These are phyloP conservation scores for Cricetomys ansorgei DNA, from an alignment of 2,113 vertebrate genomes.

Conservation along the genomic window DNA sequence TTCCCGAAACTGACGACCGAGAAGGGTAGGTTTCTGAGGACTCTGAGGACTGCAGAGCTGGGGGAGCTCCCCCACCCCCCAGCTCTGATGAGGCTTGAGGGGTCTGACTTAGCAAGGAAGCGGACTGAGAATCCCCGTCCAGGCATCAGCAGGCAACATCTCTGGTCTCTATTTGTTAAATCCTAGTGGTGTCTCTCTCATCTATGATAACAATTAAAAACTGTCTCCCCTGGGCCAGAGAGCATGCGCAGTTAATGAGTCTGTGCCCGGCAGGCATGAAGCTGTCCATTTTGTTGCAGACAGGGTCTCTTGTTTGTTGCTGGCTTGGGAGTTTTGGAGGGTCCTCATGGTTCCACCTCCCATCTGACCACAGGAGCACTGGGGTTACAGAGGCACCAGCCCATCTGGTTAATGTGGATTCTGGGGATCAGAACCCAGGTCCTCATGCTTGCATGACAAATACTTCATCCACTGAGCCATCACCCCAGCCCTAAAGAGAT, in stretches of 20 bases:
- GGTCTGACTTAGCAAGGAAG: no score
- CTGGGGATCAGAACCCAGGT: neutral
- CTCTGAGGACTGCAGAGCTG: neutral
- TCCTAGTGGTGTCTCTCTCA: neutral
- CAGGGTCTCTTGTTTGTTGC: neutral
- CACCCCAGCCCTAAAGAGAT: no score
- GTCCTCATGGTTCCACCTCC: no score
- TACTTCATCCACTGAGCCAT: no score
- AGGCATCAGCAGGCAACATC: neutral
- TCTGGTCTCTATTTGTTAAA: neutral
- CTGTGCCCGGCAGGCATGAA: neutral
- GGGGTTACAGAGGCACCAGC: neutral
- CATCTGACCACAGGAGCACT: neutral
- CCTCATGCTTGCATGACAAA: neutral
- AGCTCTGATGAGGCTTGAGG: neutral
- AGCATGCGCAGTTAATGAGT: neutral
- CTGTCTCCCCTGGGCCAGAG: neutral
- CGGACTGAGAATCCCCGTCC: neutral
- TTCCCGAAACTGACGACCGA: neutral
- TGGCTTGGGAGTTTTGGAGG: neutral
- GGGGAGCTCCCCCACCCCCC: accelerated
- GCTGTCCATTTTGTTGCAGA: neutral
- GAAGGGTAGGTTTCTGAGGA: neutral
- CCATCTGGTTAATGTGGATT: neutral
- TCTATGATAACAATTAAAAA: neutral